Evolutionary conservation across 1,140 invertebrate species (phyloP).

Genomic region (Trichoplusia ni): DNA sequence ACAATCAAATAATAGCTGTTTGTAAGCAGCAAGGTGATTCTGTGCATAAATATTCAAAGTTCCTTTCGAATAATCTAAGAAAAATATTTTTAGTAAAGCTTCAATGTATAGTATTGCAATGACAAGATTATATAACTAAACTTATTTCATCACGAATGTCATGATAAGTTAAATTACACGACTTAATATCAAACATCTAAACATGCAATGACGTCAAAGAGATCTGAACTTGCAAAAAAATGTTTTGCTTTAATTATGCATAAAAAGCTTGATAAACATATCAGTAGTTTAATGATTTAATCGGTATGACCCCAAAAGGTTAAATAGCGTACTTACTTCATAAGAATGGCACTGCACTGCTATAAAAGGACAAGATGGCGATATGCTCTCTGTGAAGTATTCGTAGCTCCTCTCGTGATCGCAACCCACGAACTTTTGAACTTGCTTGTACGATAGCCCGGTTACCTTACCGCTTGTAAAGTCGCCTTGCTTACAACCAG

Average conservation of each 20-base stretch:
- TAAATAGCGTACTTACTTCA: constrained; percentile 76
- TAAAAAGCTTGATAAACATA: neutral
- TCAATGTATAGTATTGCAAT: no score
- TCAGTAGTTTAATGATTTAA: neutral
- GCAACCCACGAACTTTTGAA: constrained; percentile 90
- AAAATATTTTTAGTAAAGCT: no score
- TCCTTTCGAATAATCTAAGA: no score
- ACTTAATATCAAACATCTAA: no score
- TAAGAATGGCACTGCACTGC: constrained; percentile 90
- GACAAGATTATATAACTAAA: no score
- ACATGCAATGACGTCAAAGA: no score
- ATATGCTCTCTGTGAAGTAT: constrained; percentile 93
- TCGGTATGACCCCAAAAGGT: neutral
- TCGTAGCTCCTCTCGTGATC: constrained; percentile 93
- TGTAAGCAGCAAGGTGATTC: no score
- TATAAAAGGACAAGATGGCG: constrained; percentile 87
- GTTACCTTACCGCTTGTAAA: constrained; percentile 86
- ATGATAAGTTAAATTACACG: no score
- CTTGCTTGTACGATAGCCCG: constrained; percentile 83
- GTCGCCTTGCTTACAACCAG: constrained; percentile 90
- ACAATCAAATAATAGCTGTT: neutral
- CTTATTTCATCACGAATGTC: no score
- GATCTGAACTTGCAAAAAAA: no score
- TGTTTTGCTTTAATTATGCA: no score
- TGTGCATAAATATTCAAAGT: no score